Evolutionary conservation across 2,113 vertebrate genomes (phyloP).

Genomic region (Numenius arquata): DNA sequence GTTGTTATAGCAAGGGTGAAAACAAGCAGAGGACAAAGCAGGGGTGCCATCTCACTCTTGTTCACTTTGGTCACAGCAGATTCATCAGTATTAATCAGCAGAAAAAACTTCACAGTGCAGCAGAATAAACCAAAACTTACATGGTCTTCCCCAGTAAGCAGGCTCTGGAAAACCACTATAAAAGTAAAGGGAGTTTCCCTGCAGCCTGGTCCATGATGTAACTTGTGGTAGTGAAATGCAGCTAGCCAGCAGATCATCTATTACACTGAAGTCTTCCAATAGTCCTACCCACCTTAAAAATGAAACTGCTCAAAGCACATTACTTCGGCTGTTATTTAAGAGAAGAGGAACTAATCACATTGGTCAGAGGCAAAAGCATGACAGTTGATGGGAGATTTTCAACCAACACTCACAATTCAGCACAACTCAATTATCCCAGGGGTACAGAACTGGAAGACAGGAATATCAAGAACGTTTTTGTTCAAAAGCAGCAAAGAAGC

Average conservation of each 20-base stretch:
- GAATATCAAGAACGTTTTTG: not conserved
- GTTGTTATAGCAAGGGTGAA: not conserved
- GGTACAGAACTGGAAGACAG: not conserved
- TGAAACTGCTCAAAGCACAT: not conserved
- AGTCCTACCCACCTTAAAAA: not conserved
- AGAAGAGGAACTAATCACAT: not conserved
- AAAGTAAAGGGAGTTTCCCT: not conserved
- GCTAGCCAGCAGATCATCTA: not conserved
- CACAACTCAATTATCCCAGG: not conserved
- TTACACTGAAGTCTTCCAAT: accelerated
- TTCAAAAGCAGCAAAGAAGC: not conserved
- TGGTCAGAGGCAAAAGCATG: not conserved
- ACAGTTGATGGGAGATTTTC: not conserved
- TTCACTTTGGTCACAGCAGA: not conserved
- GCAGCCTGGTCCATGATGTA: not conserved
- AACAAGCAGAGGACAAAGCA: not conserved
- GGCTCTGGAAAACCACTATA: not conserved
- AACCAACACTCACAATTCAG: not conserved
- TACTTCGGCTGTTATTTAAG: not conserved
- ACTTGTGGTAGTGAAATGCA: not conserved
- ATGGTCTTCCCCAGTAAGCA: accelerated
- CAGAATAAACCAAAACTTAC: not conserved
- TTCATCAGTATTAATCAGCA: not conserved
- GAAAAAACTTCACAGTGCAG: not conserved
- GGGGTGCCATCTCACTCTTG: not conserved